Evolutionary conservation across 2,797 vertebrate genomes (phyloP), one percentile per base, ranked within the genome.

Genomic region (Aeoliscus strigatus): DNA sequence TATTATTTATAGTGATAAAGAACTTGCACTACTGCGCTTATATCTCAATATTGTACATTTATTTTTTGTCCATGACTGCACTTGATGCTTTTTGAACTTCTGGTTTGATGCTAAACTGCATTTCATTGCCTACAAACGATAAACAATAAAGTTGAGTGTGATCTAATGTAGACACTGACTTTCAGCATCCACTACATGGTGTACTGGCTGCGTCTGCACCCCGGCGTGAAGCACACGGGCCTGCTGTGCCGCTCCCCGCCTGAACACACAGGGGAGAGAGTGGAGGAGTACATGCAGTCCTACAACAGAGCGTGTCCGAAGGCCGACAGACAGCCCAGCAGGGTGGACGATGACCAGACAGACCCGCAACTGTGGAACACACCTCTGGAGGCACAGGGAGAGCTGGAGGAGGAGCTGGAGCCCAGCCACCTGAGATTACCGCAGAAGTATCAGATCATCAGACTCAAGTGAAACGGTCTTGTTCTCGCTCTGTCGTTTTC

Each of bases 171-270:
- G n/a, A n/a, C n/a, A 21, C 18, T 21, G 18, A 21, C 51, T 40
- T 32, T 12, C 66, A 87, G 90, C 68, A 94, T 96, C 62, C 94
- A 96, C 74, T 96, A 96, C 73, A 90, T 94, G 83, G 89, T 90
- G 67, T 96, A 96, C 74, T 96, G 93, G 94, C 45, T 96, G 44
- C 89, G 79, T 27, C 90, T 94, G 44, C 94, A 96, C 67, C 88
- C 92, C 30, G 87, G 66, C 0, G 94, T 94, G 60, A 88, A 81
- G 46, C 86, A 90, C 61, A 89, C 70, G 0, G 93, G 92, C 27
- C 80, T 95, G 41, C 72, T 89, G 59, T 96, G 93, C 59, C 90
- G 79, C 73, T 86, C 38, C 16, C 94, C 94, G 2, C 85, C 80
- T 51, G 90, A 94, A 51, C 87, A 92, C 24, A 87, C 86, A 43